phyloP scores from a whole-genome alignment of 2,113 vertebrate species.

The Python bivittatus region DNA sequence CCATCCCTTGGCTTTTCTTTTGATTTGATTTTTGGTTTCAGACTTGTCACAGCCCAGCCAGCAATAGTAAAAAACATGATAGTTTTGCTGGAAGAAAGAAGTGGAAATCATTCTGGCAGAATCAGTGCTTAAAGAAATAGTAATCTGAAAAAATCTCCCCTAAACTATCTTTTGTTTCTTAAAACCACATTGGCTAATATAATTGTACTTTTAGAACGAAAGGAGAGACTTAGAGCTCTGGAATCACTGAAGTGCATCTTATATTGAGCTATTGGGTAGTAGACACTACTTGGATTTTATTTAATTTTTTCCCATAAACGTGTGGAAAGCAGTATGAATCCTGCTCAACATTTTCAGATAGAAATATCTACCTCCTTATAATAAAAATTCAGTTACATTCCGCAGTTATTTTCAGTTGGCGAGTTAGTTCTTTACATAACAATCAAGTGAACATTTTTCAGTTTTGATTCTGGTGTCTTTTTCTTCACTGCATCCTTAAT shows the following conservation, averaged over 20 bases:
- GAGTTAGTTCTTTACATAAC: not conserved
- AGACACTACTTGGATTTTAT: not conserved
- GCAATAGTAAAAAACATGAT: too few relatives aligned
- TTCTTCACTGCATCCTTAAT: not conserved
- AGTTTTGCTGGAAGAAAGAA: too few relatives aligned
- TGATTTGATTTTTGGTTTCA: too few relatives aligned
- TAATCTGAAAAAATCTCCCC: not conserved
- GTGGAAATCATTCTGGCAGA: too few relatives aligned
- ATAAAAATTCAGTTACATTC: not conserved
- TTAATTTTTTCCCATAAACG: not conserved
- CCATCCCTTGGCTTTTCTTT: too few relatives aligned
- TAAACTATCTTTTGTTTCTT: not conserved
- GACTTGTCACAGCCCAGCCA: too few relatives aligned
- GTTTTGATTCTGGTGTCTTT: not conserved
- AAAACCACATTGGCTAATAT: not conserved
- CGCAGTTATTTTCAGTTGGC: not conserved
- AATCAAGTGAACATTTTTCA: not conserved
- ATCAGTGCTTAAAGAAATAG: too few relatives aligned
- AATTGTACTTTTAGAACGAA: not conserved
- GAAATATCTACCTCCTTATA: not conserved
- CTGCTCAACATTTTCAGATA: not conserved
- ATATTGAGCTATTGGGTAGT: not conserved
- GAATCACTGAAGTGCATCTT: not conserved
- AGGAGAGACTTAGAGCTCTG: not conserved
- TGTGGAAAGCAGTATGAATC: not conserved